phyloP scores from a whole-genome alignment of 2,113 vertebrate species.

The Aphyosemion australe region DNA sequence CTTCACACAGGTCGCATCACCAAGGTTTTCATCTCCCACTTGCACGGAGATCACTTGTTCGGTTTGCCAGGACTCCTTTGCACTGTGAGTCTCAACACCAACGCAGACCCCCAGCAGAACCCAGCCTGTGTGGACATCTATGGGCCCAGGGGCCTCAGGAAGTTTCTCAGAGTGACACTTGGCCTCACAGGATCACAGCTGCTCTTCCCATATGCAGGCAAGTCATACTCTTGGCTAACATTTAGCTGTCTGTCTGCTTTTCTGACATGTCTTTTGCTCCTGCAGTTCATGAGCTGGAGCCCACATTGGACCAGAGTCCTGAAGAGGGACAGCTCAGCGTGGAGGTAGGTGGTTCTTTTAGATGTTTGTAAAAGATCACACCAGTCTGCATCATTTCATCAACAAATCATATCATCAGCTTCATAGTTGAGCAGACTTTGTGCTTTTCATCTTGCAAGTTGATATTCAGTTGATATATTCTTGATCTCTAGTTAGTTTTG shows the following conservation, averaged over 20 bases:
- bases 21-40: slow-evolving; percentile 94
- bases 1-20: slow-evolving; percentile 84
- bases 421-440: too few relatives aligned
- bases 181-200: slow-evolving; percentile 87
- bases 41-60: slow-evolving; percentile 94
- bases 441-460: too few relatives aligned
- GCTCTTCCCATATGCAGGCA: slow-evolving; percentile 83
- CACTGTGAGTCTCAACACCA: slow-evolving; percentile 87
- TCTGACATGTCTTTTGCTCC: neutral
- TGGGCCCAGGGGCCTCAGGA: slow-evolving; percentile 84
- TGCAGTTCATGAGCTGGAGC: slow-evolving; percentile 88
- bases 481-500: neutral
- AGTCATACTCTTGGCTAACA: slow-evolving; percentile 1
- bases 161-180: slow-evolving; percentile 82
- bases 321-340: slow-evolving; percentile 77
- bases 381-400: too few relatives aligned
- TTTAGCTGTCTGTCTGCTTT: too few relatives aligned
- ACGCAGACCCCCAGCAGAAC: slow-evolving; percentile 48
- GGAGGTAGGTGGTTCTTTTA: slow-evolving; percentile 13
- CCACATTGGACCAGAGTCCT: slow-evolving; percentile 86
- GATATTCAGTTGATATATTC: too few relatives aligned
- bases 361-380: neutral
- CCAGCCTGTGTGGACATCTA: slow-evolving; percentile 83
- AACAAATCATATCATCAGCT: too few relatives aligned
- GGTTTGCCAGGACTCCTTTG: slow-evolving; percentile 93